These are phyloP conservation scores for Pseudoips prasinana DNA, from an alignment of 2,888 invertebrate species.

Conservation along the genomic window DNA sequence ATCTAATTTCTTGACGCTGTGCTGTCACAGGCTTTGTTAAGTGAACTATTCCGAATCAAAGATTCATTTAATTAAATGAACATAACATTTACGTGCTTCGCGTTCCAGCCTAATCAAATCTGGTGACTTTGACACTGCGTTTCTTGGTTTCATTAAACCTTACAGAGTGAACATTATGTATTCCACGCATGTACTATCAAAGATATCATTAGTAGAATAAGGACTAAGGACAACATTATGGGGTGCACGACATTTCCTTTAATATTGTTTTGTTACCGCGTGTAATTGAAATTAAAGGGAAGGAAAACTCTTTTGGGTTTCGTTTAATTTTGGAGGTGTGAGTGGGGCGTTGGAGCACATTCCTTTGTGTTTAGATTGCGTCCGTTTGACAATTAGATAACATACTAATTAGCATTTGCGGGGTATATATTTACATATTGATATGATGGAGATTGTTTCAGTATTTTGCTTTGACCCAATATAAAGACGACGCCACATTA, in stretches of 20 bases:
- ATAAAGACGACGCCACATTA: no score
- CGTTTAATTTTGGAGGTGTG: conserved; percentile 10
- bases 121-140: conserved; percentile 46
- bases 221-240: conserved; percentile 43
- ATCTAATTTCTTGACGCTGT: conserved; percentile 37
- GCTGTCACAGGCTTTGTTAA: conserved; percentile 25
- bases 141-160: conserved; percentile 33
- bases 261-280: conserved; percentile 37
- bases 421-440: no score
- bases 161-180: conserved; percentile 32
- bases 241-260: no score
- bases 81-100: conserved; percentile 59
- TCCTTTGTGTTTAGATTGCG: conserved; percentile 1
- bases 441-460: no score
- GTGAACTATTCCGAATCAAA: conserved; percentile 50
- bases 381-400: conserved; percentile 13
- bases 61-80: conserved; percentile 64
- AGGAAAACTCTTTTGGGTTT: conserved; percentile 16
- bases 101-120: conserved; percentile 60
- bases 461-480: no score
- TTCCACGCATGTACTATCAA: conserved; percentile 38
- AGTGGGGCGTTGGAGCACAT: conserved; percentile 6
- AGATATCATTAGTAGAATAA: conserved; percentile 49
- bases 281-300: conserved; percentile 32
- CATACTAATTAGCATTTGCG: not conserved